These are phyloP conservation scores for Zelleria hepariella DNA, from an alignment of 2,888 invertebrate species.

Conservation along the genomic window DNA sequence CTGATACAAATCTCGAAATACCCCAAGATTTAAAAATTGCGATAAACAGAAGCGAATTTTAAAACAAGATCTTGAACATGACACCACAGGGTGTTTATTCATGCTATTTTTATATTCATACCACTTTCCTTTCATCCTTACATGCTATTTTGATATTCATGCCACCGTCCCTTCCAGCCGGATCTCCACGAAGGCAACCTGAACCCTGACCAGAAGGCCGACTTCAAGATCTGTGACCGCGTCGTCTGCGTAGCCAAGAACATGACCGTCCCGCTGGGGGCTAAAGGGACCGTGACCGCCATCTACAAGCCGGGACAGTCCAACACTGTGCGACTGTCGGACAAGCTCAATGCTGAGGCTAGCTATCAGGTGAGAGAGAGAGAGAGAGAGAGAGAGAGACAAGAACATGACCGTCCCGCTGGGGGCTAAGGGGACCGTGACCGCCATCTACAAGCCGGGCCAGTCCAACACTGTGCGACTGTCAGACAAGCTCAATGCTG, in stretches of 20 bases:
- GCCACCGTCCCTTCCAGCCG: constrained; percentile 28
- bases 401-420: background rate
- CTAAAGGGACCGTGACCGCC: constrained; percentile 88
- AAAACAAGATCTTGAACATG: too few species aligned
- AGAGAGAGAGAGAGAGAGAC: background rate
- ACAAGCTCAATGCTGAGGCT: constrained; percentile 65
- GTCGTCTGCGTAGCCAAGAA: constrained; percentile 83
- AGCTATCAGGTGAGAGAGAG: constrained; percentile 75
- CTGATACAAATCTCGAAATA: too few species aligned
- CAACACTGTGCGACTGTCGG: constrained; percentile 64
- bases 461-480: constrained; percentile 55
- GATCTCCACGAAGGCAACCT: constrained; percentile 68
- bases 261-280: constrained; percentile 85
- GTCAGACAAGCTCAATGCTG: constrained; percentile 65
- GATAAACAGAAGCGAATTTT: too few species aligned
- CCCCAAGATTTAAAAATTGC: too few species aligned
- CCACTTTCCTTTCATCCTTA: too few species aligned
- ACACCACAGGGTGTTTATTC: too few species aligned
- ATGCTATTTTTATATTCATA: too few species aligned
- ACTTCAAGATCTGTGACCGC: constrained; percentile 83
- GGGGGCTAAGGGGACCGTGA: constrained; percentile 42
- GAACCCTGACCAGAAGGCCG: constrained; percentile 77
- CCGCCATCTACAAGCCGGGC: constrained; percentile 70
- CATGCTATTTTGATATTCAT: too few species aligned
- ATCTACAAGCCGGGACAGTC: constrained; percentile 46